Evolutionary conservation across 2,888 invertebrate genomes (phyloP).

Genomic region (Micropterix aruncella): DNA sequence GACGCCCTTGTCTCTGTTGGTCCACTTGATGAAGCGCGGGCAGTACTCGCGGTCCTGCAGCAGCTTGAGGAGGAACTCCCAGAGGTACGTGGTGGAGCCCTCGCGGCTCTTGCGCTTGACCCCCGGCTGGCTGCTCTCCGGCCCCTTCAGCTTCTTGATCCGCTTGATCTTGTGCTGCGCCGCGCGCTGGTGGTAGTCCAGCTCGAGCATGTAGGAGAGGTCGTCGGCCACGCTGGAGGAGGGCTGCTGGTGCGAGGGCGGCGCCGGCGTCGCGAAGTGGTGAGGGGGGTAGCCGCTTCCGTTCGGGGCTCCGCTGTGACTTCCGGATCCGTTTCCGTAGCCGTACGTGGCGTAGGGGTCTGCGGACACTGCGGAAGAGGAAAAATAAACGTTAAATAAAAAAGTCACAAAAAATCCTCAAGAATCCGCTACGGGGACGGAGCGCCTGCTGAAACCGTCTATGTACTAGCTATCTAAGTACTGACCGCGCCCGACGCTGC

Average conservation of each 20-base stretch:
- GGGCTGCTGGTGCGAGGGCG: constrained; percentile 56
- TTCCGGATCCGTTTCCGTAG: constrained; percentile 42
- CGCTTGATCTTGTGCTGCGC: constrained; percentile 59
- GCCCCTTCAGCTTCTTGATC: constrained; percentile 70
- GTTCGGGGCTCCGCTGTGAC: constrained; percentile 28
- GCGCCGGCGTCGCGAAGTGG: constrained; percentile 18
- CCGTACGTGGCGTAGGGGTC: constrained; percentile 39
- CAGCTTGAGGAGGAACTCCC: constrained; percentile 97
- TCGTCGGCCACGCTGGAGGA: constrained; percentile 81
- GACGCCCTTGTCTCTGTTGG: constrained; percentile 92
- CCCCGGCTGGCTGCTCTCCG: constrained; percentile 55
- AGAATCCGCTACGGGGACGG: too few relatives aligned
- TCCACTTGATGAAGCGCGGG: constrained; percentile 99
- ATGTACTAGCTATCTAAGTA: too few relatives aligned
- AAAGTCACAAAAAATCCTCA: too few relatives aligned
- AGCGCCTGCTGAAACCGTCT: too few relatives aligned
- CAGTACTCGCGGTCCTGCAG: constrained; percentile 96
- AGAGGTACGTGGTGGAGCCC: constrained; percentile 95
- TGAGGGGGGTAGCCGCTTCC: constrained; percentile 43
- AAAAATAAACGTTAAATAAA: too few relatives aligned
- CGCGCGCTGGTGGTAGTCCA: constrained; percentile 53
- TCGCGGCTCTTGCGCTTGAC: constrained; percentile 90
- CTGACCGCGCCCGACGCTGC: too few relatives aligned
- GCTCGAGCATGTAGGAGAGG: constrained; percentile 65
- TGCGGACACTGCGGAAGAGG: constrained; percentile 13